A percentile compares a stretch with the other conserved stretches of the same genome.
Evolutionary conservation across 1,140 invertebrate genomes (phyloP).

Genomic region (Drosophila bocqueti): DNA sequence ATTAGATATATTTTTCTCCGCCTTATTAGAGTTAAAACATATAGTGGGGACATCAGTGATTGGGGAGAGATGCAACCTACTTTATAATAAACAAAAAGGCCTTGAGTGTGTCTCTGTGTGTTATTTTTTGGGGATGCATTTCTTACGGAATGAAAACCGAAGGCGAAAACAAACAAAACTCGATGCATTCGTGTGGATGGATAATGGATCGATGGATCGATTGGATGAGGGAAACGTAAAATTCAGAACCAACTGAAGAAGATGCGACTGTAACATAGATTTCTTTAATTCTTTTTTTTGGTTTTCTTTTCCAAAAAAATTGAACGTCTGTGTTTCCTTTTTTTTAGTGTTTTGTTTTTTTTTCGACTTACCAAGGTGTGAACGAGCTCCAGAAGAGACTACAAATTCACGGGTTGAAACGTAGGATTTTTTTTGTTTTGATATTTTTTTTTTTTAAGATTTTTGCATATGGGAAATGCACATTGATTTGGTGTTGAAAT

Average conservation of each 20-base stretch:
- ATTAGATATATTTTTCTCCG: neutral
- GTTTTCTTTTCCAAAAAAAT: constrained; percentile 33
- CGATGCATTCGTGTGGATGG: constrained; percentile 39
- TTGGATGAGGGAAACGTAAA: constrained; percentile 42
- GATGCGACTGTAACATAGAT: constrained; percentile 58
- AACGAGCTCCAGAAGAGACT: constrained; percentile 99
- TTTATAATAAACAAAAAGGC: constrained; percentile 5
- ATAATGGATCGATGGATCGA: constrained; percentile 30
- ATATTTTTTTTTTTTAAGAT: constrained; percentile 52
- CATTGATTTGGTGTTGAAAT: constrained; percentile 68
- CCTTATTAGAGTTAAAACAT: neutral
- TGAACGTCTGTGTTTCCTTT: constrained; percentile 62
- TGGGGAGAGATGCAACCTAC: constrained; percentile 1
- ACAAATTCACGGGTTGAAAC: constrained; percentile 86
- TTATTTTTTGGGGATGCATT: constrained; percentile 9
- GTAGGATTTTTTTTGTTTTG: constrained; percentile 64
- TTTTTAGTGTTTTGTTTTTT: constrained; percentile 54
- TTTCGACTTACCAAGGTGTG: constrained; percentile 95
- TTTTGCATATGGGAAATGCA: constrained; percentile 67
- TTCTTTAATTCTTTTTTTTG: constrained; percentile 34
- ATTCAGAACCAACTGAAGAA: constrained; percentile 48
- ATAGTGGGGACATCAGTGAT: no score
- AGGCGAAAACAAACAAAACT: constrained; percentile 37
- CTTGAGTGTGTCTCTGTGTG: constrained; percentile 1
- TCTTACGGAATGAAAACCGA: constrained; percentile 24